Base-by-base conservation (phyloP, 1,140 invertebrate species). In the Brachionus rubens region DNA sequence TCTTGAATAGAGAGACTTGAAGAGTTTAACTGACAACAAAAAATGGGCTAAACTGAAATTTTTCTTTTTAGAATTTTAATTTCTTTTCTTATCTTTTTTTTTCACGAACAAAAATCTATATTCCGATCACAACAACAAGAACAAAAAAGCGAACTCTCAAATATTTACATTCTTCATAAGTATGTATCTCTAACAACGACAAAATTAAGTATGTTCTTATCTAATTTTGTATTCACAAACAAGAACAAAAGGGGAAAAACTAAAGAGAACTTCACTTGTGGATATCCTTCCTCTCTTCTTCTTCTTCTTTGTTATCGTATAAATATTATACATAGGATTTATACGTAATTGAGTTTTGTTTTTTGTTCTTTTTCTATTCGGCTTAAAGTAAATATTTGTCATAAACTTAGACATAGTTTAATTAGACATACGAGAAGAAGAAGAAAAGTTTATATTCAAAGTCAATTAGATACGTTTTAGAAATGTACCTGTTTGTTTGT, bases 311-410 rank as follows among this genome's bases (percentile, higher is more conserved):
- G 36, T 36, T 36, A 62, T 16, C 33, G 19, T 36, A 16, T 41
- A 65, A 65, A 65, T 65, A 65, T 65, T 65, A 43, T 36, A 19
- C 40, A 65, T 43, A 43, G 59, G 59, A 65, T 65, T 59, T 28
- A 59, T 59, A 59, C 54, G 54, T 59, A 59, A 59, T 59, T 59
- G 54, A 59, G 54, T 59, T 59, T 30, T 40, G 41, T 65, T 65
- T 43, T 16, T 21, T 65, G 19, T 43, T 46, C 41, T 65, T 16
- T 65, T 65, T 43, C 43, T 16, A 43, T 46, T 16, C 43, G 33
- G 9, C 46, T 33, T 33, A 33, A 30, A 59, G 30, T 36, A 59
- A 59, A 59, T 59, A 59, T 59, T 59, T 59, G 54, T 19, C 19
- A 33, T 59, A 12, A 16, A 59, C 54, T 59, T 59, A 59, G 54